Evolutionary conservation across 2,888 invertebrate genomes (phyloP).

Genomic region (Calliphora vomitoria): DNA sequence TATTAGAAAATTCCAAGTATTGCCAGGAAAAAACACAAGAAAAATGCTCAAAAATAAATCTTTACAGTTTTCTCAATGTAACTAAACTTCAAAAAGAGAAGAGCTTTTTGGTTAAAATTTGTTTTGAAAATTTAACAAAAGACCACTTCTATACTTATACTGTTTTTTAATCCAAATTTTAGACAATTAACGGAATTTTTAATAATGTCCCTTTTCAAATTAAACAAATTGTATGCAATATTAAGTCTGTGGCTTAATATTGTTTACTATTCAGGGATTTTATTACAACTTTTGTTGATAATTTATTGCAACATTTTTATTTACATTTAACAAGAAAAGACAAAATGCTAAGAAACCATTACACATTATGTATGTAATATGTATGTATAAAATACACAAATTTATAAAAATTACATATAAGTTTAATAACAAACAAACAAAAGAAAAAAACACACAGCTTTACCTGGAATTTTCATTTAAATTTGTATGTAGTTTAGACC

Average conservation of each 20-base stretch:
- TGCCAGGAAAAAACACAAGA: slow-evolving; percentile 27
- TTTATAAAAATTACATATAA: background rate
- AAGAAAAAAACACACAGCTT: slow-evolving; percentile 39
- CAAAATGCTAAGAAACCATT: slow-evolving; percentile 11
- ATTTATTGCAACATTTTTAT: background rate
- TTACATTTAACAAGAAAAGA: slow-evolving; percentile 32
- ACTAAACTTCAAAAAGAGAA: background rate
- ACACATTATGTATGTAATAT: background rate
- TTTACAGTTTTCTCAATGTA: background rate
- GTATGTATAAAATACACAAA: slow-evolving; percentile 57
- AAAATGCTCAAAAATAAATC: slow-evolving; percentile 28
- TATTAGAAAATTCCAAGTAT: slow-evolving; percentile 69
- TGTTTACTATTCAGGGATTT: background rate
- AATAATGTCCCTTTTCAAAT: slow-evolving; percentile 31
- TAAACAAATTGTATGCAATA: slow-evolving; percentile 6
- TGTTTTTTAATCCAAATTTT: background rate
- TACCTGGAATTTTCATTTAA: slow-evolving; percentile 71
- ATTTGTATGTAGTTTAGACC: slow-evolving; percentile 71
- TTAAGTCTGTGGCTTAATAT: background rate
- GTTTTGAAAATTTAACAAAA: slow-evolving; percentile 46
- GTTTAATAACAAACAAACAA: background rate
- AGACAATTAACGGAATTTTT: slow-evolving; percentile 50
- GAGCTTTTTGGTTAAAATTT: slow-evolving; percentile 34
- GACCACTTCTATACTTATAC: slow-evolving; percentile 37
- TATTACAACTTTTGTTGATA: slow-evolving; percentile 53